These are phyloP conservation scores for Erannis defoliaria DNA, from an alignment of 2,888 invertebrate genomes.

Conservation along the genomic window DNA sequence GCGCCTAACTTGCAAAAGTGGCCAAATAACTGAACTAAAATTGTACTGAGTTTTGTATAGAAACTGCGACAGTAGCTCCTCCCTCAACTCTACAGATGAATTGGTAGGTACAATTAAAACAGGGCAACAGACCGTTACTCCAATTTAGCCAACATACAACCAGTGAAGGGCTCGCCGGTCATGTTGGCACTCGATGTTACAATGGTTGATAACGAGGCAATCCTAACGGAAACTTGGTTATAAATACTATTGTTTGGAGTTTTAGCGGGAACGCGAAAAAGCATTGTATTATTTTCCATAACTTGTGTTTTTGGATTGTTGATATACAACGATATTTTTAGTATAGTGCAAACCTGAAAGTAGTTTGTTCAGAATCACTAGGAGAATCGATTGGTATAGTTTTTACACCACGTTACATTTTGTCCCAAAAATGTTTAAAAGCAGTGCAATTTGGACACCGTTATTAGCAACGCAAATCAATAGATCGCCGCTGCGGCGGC, in stretches of 20 bases:
- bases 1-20: neutral
- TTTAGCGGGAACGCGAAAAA: no score
- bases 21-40: neutral
- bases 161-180: slow-evolving; percentile 5
- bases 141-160: slow-evolving; percentile 12
- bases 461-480: no score
- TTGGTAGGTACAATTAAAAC: neutral
- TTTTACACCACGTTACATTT: no score
- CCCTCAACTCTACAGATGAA: neutral
- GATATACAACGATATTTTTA: no score
- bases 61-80: neutral
- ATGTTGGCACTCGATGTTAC: neutral
- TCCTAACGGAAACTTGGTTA: neutral
- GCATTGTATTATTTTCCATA: no score
- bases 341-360: no score
- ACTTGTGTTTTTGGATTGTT: no score
- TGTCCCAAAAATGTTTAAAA: no score
- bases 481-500: no score
- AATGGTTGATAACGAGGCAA: neutral
- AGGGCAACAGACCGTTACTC: slow-evolving; percentile 6
- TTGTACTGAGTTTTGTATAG: neutral
- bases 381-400: no score
- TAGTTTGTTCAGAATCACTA: no score
- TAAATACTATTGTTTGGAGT: neutral
- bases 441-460: no score